Conservation (phyloP, 2,888 invertebrate species). For the Mesopsocus fuscifrons region DNA sequence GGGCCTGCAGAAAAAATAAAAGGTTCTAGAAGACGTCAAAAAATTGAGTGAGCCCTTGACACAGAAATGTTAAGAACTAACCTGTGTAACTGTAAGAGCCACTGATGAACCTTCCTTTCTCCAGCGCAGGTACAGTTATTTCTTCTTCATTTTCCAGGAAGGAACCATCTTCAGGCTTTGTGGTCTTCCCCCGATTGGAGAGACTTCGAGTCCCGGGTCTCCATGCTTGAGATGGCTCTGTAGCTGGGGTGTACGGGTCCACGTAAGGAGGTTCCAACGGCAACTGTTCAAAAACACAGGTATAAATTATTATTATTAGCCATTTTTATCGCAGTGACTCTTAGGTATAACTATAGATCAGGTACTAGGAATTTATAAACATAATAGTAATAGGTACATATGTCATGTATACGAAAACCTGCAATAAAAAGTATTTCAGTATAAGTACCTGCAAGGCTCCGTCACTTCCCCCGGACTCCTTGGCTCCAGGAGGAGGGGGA, state of each 20-base stretch:
- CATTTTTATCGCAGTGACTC: too few species aligned
- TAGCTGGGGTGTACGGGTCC: conserved; percentile 1
- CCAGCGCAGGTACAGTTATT: neutral
- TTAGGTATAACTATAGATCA: too few species aligned
- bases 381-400: too few species aligned
- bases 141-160: conserved; percentile 4
- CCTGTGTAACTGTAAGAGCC: conserved; percentile 9
- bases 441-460: neutral
- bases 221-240: neutral
- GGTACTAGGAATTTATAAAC: too few species aligned
- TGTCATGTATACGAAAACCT: too few species aligned
- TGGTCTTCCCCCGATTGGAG: neutral
- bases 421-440: too few species aligned
- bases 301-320: too few species aligned
- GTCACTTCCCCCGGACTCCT: neutral
- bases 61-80: too few species aligned
- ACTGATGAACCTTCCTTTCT: conserved; percentile 1
- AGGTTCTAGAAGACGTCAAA: too few species aligned
- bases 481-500: neutral
- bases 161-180: neutral
- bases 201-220: neutral
- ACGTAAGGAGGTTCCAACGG: conserved; percentile 6
- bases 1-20: neutral
- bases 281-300: too few species aligned
- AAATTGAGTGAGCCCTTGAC: too few species aligned